Conservation (phyloP, 1,140 invertebrate genomes). For the Leptinotarsa defecta region DNA sequence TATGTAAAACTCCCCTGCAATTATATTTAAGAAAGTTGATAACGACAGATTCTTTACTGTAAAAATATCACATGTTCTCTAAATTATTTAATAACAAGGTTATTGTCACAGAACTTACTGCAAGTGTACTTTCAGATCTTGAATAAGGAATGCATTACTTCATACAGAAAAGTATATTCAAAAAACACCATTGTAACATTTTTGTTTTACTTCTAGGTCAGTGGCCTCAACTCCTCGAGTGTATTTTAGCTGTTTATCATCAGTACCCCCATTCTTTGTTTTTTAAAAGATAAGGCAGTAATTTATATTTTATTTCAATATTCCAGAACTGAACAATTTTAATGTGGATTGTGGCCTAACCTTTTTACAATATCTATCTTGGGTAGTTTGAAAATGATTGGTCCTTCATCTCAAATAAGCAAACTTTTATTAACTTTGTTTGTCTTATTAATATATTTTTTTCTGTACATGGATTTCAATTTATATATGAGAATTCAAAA, state of each 20-base stretch:
- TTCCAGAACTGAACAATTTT: slow-evolving; percentile 22
- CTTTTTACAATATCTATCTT: slow-evolving; percentile 12
- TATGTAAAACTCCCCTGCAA: too few relatives aligned
- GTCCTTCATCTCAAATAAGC: slow-evolving; percentile 63
- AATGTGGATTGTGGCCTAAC: slow-evolving; percentile 23
- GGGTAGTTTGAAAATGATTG: slow-evolving; percentile 58
- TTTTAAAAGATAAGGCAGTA: background rate
- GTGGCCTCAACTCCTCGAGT: slow-evolving; percentile 6
- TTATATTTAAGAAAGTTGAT: too few relatives aligned
- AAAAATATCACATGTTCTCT: too few relatives aligned
- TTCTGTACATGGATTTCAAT: slow-evolving; percentile 65
- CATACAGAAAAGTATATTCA: background rate
- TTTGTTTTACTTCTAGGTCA: slow-evolving; percentile 21
- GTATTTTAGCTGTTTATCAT: slow-evolving; percentile 11
- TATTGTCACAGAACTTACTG: too few relatives aligned
- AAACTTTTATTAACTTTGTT: slow-evolving; percentile 60
- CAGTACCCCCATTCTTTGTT: background rate
- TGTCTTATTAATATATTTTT: slow-evolving; percentile 61
- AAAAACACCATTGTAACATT: slow-evolving; percentile 21
- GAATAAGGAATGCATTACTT: background rate
- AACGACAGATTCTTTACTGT: too few relatives aligned
- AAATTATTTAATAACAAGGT: too few relatives aligned
- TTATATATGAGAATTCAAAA: slow-evolving; percentile 66
- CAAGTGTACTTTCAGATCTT: too few relatives aligned
- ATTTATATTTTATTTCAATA: background rate